Conservation (phyloP, 1,140 invertebrate genomes). For the Muscidifurax raptorellus region DNA sequence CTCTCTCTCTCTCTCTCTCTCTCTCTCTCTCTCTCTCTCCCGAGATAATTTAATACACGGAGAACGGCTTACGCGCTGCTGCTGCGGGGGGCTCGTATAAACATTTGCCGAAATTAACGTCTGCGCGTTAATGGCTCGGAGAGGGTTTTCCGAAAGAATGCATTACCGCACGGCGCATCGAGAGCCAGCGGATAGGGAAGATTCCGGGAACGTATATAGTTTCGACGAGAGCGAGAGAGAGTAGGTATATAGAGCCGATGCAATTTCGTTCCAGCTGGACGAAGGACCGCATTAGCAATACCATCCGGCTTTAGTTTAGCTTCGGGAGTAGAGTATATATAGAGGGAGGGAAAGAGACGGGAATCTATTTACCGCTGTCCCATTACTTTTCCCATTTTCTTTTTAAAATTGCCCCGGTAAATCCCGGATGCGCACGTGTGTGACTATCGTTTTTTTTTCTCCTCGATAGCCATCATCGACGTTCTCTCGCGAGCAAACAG, state of each 20-base stretch:
- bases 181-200: not conserved
- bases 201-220: not conserved
- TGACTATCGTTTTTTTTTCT: not conserved
- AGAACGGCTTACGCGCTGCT: not conserved
- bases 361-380: constrained; percentile 51
- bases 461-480: not conserved
- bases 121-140: not conserved
- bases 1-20: too few species aligned
- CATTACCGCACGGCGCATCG: not conserved
- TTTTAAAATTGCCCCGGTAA: constrained; percentile 1
- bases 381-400: constrained; percentile 36
- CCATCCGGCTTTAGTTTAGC: constrained; percentile 29
- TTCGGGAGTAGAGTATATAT: not conserved
- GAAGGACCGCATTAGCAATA: constrained; percentile 65
- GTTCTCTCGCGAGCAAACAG: not conserved
- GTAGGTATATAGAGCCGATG: constrained; percentile 55
- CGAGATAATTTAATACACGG: not conserved
- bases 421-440: not conserved
- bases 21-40: too few species aligned
- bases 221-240: not conserved
- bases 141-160: not conserved
- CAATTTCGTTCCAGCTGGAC: constrained; percentile 64
- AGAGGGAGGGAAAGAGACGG: not conserved
- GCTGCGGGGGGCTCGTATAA: not conserved
- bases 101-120: not conserved